phyloP scores from a whole-genome alignment of 2,888 invertebrate species.

The Diloba caeruleocephala region DNA sequence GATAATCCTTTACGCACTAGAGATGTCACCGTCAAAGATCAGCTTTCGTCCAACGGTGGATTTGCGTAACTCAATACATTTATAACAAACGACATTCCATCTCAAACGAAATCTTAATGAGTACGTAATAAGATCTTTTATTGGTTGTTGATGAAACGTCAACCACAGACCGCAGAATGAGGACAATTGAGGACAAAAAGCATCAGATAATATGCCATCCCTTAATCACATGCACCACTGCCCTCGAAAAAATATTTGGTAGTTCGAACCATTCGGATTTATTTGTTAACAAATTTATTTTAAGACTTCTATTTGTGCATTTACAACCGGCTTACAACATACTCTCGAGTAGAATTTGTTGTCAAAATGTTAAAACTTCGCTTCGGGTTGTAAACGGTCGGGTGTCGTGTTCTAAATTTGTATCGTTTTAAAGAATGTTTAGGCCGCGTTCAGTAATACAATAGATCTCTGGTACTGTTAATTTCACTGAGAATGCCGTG shows the following conservation, averaged over 20 bases:
- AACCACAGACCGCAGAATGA: conserved; percentile 85
- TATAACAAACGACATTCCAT: conserved; percentile 52
- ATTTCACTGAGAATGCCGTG: conserved; percentile 73
- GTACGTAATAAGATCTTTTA: conserved; percentile 64
- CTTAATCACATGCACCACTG: conserved; percentile 88
- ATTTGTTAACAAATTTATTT: conserved; percentile 80
- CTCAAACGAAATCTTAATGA: conserved; percentile 59
- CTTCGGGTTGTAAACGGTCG: conserved; percentile 53
- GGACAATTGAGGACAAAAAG: conserved; percentile 82
- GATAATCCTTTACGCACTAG: conserved; percentile 88
- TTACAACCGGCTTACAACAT: conserved; percentile 75
- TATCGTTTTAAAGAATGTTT: conserved; percentile 75
- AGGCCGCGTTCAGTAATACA: conserved; percentile 67
- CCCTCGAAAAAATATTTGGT: conserved; percentile 84
- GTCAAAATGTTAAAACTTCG: conserved; percentile 75
- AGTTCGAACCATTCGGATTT: conserved; percentile 76
- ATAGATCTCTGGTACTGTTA: conserved; percentile 77
- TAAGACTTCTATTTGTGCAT: conserved; percentile 74
- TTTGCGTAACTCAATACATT: conserved; percentile 88
- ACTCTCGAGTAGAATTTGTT: conserved; percentile 68
- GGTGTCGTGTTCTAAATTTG: conserved; percentile 78
- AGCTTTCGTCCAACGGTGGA: conserved; percentile 86
- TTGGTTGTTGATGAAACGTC: conserved; percentile 61
- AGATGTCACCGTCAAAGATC: conserved; percentile 87
- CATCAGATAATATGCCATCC: conserved; percentile 86